Conservation (phyloP, 2,113 vertebrate species). For the Ictidomys tridecemlineatus region DNA sequence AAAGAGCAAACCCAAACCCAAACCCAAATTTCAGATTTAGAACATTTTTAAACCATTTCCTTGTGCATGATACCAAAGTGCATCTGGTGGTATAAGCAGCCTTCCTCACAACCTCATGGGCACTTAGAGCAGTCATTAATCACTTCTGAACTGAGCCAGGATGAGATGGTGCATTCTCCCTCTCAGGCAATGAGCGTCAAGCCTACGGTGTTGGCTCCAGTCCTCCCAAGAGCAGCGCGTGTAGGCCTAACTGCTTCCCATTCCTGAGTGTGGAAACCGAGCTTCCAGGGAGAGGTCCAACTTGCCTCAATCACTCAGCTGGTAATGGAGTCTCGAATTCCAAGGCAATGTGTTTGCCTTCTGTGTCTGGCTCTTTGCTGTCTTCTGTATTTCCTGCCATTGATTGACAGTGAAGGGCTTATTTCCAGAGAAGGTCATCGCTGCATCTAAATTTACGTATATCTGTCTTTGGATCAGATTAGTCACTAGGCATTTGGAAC, state of each 20-base stretch:
- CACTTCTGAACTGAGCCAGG: background rate
- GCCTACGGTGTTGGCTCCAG: background rate
- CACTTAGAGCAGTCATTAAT: background rate
- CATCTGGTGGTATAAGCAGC: too few species aligned
- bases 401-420: background rate
- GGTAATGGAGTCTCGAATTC: background rate
- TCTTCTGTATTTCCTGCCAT: background rate
- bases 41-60: background rate
- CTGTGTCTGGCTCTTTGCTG: background rate
- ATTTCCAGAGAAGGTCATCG: background rate
- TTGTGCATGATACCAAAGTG: background rate
- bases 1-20: too few species aligned
- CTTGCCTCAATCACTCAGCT: background rate
- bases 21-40: background rate
- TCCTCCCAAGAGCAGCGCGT: rapidly evolving
- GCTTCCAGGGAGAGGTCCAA: background rate
- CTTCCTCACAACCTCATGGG: background rate
- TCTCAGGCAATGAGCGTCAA: background rate
- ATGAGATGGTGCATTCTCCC: rapidly evolving
- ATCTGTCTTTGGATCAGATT: background rate
- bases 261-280: background rate
- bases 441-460: background rate
- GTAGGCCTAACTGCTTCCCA: background rate
- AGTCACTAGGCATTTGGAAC: background rate
- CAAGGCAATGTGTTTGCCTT: background rate